phyloP scores from a whole-genome alignment of 2,113 vertebrate genomes.

The Lates calcarifer region DNA sequence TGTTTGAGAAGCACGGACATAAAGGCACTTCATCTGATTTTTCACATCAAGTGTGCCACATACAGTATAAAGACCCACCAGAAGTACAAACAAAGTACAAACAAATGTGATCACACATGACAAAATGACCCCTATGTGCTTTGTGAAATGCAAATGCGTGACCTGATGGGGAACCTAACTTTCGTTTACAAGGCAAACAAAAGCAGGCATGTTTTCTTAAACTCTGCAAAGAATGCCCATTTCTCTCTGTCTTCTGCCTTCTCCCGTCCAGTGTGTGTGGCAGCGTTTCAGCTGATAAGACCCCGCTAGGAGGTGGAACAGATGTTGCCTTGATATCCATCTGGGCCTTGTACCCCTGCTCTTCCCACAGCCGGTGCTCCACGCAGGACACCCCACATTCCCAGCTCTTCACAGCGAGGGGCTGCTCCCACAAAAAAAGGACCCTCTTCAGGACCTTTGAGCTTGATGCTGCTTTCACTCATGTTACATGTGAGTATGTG shows the following conservation, averaged over 20 bases:
- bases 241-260: conserved; percentile 54
- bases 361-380: conserved; percentile 67
- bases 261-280: conserved; percentile 62
- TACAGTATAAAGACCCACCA: neutral
- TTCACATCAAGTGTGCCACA: conserved; percentile 4
- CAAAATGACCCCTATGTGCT: conserved; percentile 54
- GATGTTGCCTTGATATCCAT: conserved; percentile 85
- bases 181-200: conserved; percentile 85
- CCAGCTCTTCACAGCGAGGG: conserved; percentile 44
- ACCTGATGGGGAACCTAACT: conserved; percentile 73
- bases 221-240: conserved; percentile 75
- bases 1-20: neutral
- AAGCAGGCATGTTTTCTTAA: conserved; percentile 80
- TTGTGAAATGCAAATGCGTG: conserved; percentile 80
- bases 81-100: conserved; percentile 35
- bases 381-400: conserved; percentile 43
- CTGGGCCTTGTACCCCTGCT: conserved; percentile 76
- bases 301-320: conserved; percentile 79
- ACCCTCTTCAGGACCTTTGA: neutral
- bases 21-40: neutral
- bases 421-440: conserved; percentile 5
- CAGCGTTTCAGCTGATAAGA: conserved; percentile 77
- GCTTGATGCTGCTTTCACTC: conserved; percentile 35
- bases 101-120: conserved; percentile 43
- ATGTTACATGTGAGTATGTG: neutral